These are phyloP conservation scores for Clivina fossor DNA, from an alignment of 2,888 invertebrate species.

Conservation along the genomic window DNA sequence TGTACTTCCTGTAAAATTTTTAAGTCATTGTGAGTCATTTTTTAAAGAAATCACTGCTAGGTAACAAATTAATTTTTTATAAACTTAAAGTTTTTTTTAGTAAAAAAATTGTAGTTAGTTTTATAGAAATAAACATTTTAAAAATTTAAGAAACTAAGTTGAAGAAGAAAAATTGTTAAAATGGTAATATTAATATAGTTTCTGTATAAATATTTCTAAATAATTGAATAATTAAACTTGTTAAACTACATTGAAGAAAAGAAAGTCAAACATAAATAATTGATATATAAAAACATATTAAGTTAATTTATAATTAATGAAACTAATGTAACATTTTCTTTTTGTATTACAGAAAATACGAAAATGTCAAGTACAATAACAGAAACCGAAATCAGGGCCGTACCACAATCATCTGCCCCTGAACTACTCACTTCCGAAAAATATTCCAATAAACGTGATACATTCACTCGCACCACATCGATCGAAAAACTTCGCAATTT, in stretches of 20 bases:
- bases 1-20: no score
- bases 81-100: no score
- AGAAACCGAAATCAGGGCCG: conserved; percentile 11
- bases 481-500: conserved; percentile 48
- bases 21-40: no score
- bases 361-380: conserved; percentile 25
- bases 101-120: no score
- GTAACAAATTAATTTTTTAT: no score
- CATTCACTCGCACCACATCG: conserved; percentile 46
- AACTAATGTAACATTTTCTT: not conserved
- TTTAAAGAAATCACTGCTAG: no score
- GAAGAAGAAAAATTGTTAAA: no score
- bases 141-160: no score
- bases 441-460: conserved; percentile 37
- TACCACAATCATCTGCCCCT: not conserved
- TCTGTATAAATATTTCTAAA: not conserved
- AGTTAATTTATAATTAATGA: not conserved
- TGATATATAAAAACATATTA: not conserved
- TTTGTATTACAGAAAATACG: conserved; percentile 5
- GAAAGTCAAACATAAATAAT: not conserved
- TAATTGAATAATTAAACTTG: not conserved
- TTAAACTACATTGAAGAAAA: not conserved
- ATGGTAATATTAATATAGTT: not conserved
- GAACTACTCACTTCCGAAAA: not conserved
- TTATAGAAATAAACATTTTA: no score